phyloP scores from a whole-genome alignment of 2,797 vertebrate species.

The Thaleichthys pacificus region DNA sequence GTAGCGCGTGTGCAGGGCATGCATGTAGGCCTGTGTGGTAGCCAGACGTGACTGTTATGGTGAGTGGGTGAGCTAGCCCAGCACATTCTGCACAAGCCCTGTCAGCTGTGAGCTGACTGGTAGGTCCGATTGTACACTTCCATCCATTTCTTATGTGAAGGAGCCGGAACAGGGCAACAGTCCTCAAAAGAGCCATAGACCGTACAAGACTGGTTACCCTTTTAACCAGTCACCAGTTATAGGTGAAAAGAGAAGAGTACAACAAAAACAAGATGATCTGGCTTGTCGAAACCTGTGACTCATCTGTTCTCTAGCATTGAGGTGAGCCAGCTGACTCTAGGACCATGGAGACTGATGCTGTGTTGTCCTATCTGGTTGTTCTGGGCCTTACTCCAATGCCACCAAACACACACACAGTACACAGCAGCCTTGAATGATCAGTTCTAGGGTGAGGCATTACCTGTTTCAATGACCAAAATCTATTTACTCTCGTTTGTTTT shows the following conservation, averaged over 20 bases:
- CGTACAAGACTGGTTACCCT: neutral
- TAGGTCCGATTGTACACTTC: neutral
- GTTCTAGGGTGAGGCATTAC: conserved; percentile 56
- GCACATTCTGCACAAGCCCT: conserved; percentile 8
- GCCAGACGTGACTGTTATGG: conserved; percentile 2
- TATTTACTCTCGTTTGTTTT: conserved; percentile 52
- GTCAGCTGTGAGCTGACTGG: conserved; percentile 1
- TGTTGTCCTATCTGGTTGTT: neutral
- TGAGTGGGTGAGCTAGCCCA: neutral
- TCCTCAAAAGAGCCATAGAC: neutral
- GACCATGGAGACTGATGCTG: neutral
- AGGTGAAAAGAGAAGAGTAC: neutral
- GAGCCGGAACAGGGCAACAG: conserved; percentile 8
- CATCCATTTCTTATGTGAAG: conserved; percentile 7
- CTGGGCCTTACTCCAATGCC: conserved; percentile 39
- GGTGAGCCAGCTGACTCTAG: neutral
- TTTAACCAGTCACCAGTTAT: neutral
- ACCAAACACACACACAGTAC: conserved; percentile 10
- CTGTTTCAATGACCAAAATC: conserved; percentile 77
- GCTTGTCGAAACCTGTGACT: conserved; percentile 39
- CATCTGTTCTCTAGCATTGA: conserved; percentile 34
- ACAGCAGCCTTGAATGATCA: conserved; percentile 57
- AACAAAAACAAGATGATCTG: conserved; percentile 35
- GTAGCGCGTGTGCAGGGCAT: conserved; percentile 15
- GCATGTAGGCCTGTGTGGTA: neutral